These are phyloP conservation scores for Mellivora capensis DNA, from an alignment of 2,113 vertebrate species.

Conservation along the genomic window DNA sequence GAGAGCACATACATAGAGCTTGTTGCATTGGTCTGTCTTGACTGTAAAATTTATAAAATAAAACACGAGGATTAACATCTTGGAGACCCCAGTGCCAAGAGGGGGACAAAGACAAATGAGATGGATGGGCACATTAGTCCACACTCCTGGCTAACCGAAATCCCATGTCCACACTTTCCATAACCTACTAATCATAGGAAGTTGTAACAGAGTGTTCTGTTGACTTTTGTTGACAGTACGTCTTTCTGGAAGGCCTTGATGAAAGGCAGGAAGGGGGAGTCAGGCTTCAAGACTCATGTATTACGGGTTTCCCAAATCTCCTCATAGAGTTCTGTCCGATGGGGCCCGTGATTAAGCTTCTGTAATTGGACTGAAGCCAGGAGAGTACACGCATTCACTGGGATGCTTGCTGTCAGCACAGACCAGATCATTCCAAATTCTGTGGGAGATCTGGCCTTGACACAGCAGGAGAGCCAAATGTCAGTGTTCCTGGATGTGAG, in stretches of 20 bases:
- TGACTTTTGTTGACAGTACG: neutral
- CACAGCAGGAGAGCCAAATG: neutral
- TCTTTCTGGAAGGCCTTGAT: neutral
- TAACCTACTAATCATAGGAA: neutral
- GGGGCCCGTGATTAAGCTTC: conserved; percentile 52
- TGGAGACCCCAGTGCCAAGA: neutral
- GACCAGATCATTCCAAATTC: conserved; percentile 2
- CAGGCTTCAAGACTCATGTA: neutral
- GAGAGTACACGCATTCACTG: neutral
- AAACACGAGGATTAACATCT: neutral
- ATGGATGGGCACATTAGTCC: neutral
- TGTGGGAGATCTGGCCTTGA: conserved; percentile 52
- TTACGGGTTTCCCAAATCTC: conserved; percentile 27
- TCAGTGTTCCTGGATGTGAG: conserved; percentile 60
- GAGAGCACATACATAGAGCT: neutral
- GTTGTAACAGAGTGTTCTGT: neutral
- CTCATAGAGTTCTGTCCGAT: neutral
- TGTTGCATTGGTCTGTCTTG: neutral
- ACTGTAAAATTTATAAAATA: conserved; percentile 7
- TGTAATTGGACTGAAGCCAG: conserved; percentile 52
- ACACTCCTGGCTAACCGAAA: neutral
- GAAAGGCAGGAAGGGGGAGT: neutral
- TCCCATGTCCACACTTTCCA: neutral
- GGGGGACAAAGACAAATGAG: neutral
- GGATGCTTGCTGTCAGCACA: neutral